Evolutionary conservation across 2,113 vertebrate species (phyloP).

Genomic region (Spea multiplicata): DNA sequence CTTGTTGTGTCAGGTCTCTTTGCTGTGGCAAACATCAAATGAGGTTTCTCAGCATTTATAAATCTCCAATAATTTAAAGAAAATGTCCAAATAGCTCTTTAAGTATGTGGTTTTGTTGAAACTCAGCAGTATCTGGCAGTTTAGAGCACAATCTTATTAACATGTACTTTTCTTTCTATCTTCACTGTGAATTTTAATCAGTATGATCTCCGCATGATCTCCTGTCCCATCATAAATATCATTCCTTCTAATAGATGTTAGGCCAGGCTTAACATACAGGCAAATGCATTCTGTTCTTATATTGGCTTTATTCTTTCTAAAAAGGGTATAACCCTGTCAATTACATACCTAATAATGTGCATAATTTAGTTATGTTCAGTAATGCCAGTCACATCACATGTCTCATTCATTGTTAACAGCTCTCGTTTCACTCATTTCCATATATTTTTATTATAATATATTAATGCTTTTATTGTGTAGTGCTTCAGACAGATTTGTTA

Average conservation of each 20-base stretch:
- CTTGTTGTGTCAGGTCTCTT: too few species aligned
- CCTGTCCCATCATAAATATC: neutral
- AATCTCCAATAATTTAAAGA: too few species aligned
- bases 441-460: neutral
- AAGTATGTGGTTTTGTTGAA: neutral
- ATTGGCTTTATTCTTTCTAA: neutral
- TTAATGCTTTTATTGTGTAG: neutral
- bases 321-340: slow-evolving; percentile 2
- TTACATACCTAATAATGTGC: neutral
- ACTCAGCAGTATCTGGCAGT: neutral
- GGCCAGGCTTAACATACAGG: neutral
- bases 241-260: slow-evolving; percentile 1
- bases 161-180: neutral
- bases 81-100: neutral
- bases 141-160: neutral
- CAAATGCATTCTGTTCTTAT: neutral
- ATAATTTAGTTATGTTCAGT: neutral
- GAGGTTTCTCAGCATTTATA: too few species aligned
- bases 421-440: neutral
- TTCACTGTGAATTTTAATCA: slow-evolving; percentile 1
- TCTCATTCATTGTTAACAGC: neutral
- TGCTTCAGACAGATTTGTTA: neutral
- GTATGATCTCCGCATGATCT: neutral
- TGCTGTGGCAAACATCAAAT: too few species aligned
- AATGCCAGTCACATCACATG: neutral